Conservation (phyloP, 1,140 invertebrate genomes). For the Heliothis virescens region DNA sequence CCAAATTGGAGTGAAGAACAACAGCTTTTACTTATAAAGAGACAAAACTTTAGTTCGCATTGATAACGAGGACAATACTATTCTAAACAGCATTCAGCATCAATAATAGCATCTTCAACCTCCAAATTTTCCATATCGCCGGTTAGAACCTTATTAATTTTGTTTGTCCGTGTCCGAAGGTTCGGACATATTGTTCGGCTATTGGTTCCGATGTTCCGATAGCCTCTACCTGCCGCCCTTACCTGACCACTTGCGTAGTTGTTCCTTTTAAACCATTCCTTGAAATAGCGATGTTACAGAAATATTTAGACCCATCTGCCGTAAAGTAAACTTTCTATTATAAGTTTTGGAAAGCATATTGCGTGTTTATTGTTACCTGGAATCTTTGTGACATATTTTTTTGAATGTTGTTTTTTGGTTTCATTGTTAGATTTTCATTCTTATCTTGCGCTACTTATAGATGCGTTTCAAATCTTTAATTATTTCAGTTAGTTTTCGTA, state of each 20-base stretch:
- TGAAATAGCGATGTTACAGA: conserved; percentile 15
- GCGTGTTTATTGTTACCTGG: conserved; percentile 10
- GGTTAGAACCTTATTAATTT: conserved; percentile 29
- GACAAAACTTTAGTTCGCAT: too few relatives aligned
- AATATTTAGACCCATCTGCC: not conserved
- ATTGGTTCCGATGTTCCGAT: conserved; percentile 40
- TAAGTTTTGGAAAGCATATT: conserved; percentile 17
- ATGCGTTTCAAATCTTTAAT: not conserved
- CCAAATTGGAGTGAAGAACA: not conserved
- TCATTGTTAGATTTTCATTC: not conserved
- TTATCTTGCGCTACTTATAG: not conserved
- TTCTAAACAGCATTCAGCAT: not conserved
- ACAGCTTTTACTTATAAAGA: too few relatives aligned
- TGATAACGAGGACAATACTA: too few relatives aligned
- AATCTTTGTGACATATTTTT: conserved; percentile 7
- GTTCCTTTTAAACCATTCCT: conserved; percentile 20
- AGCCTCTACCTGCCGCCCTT: conserved; percentile 33
- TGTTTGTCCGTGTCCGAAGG: conserved; percentile 39
- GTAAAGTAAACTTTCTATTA: conserved; percentile 5
- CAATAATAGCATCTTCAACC: not conserved
- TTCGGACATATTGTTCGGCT: conserved; percentile 37
- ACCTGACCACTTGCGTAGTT: conserved; percentile 32
- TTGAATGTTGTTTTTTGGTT: not conserved
- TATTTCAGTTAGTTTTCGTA: not conserved
- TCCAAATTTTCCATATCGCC: conserved; percentile 10